Evolutionary conservation across 2,888 invertebrate genomes (phyloP).

Genomic region (Polyploca ridens): DNA sequence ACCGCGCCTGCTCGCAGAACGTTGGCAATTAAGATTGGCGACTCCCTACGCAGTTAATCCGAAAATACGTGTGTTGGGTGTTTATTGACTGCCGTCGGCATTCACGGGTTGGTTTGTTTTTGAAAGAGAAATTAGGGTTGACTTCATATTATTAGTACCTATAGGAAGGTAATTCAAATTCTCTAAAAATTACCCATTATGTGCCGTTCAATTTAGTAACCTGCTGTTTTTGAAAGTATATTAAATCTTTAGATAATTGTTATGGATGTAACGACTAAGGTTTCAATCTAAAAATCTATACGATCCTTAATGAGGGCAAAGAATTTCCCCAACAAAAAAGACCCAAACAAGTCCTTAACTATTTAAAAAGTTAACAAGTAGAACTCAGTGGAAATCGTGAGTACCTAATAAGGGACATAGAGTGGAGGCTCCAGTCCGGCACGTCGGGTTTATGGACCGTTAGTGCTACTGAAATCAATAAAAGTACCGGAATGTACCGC

Average conservation of each 20-base stretch:
- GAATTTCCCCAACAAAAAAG: constrained; percentile 33
- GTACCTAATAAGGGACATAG: constrained; percentile 81
- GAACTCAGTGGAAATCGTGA: constrained; percentile 72
- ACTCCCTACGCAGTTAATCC: constrained; percentile 80
- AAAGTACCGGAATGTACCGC: constrained; percentile 86
- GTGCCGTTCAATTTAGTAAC: not conserved
- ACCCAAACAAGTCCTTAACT: constrained; percentile 47
- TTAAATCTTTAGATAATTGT: not conserved
- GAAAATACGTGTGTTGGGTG: constrained; percentile 80
- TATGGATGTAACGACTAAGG: not conserved
- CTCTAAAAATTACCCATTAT: not conserved
- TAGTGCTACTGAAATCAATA: constrained; percentile 89
- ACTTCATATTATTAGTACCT: constrained; percentile 23
- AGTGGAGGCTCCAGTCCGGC: constrained; percentile 76
- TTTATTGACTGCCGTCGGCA: constrained; percentile 75
- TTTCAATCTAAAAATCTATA: constrained; percentile 1
- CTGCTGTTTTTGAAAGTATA: not conserved
- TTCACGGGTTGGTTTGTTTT: constrained; percentile 61
- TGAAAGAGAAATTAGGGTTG: constrained; percentile 48
- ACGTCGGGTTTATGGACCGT: constrained; percentile 84
- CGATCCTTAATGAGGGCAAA: constrained; percentile 17
- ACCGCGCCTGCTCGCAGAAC: constrained; percentile 63
- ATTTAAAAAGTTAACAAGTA: constrained; percentile 78
- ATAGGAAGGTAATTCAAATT: not conserved
- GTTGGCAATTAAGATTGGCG: constrained; percentile 79